Percentiles rank a stretch among this genome's conserved stretches.
Evolutionary conservation across 2,797 vertebrate genomes (phyloP).

Genomic region (Denticeps clupeoides): DNA sequence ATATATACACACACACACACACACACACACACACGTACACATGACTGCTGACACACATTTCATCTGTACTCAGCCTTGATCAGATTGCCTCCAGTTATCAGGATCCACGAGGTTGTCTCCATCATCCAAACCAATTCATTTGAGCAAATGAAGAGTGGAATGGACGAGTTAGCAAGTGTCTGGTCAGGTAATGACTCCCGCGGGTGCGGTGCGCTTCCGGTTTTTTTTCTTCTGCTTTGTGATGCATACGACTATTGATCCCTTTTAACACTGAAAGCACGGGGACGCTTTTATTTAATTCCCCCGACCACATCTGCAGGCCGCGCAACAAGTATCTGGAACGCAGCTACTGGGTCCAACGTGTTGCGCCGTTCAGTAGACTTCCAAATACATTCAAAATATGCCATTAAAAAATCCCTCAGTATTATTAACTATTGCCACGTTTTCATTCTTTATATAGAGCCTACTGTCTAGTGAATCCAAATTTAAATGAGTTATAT

Average conservation of each 20-base stretch:
- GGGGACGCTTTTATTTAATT: conserved; percentile 24
- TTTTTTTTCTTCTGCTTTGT: conserved; percentile 37
- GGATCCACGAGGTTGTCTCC: not conserved
- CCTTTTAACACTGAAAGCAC: conserved; percentile 33
- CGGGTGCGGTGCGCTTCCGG: conserved; percentile 28
- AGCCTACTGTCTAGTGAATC: too few species aligned
- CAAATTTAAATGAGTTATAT: too few species aligned
- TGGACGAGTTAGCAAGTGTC: conserved; percentile 33
- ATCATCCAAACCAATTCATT: conserved; percentile 56
- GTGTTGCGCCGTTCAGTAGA: too few species aligned
- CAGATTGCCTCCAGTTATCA: too few species aligned
- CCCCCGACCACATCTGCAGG: conserved; percentile 7
- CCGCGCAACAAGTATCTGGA: not conserved
- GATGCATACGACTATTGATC: conserved; percentile 45
- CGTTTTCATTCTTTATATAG: too few species aligned
- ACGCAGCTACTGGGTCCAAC: too few species aligned
- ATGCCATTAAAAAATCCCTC: too few species aligned
- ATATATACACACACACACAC: not conserved
- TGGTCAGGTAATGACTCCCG: conserved; percentile 40
- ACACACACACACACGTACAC: not conserved
- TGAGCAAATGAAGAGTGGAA: conserved; percentile 43
- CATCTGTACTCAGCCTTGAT: too few species aligned
- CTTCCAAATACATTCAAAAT: too few species aligned
- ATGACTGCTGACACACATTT: too few species aligned
- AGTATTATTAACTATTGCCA: too few species aligned